phyloP scores from a whole-genome alignment of 2,888 invertebrate genomes.

The Parochlus steinenii region DNA sequence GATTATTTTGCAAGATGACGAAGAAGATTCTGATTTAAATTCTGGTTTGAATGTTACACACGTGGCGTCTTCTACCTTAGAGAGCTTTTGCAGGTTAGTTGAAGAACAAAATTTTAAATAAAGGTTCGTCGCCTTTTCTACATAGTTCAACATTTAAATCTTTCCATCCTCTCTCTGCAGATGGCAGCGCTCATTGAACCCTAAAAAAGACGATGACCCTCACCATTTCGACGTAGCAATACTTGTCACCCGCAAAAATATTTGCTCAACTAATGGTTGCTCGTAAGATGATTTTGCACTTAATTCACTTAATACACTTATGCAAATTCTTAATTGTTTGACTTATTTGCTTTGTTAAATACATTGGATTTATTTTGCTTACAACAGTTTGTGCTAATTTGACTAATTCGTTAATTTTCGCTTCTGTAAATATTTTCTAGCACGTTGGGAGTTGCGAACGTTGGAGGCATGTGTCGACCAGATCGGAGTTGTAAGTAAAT shows the following conservation, averaged over 20 bases:
- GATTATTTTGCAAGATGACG: constrained; percentile 55
- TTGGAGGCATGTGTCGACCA: constrained; percentile 76
- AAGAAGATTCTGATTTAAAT: constrained; percentile 34
- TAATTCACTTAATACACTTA: constrained; percentile 27
- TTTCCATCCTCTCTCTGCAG: constrained; percentile 18
- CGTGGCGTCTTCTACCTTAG: constrained; percentile 68
- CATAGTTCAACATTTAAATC: constrained; percentile 7
- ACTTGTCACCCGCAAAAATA: constrained; percentile 62
- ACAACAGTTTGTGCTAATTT: no score
- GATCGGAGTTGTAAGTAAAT: no score
- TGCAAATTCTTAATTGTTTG: no score
- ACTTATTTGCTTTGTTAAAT: no score
- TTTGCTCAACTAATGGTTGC: constrained; percentile 41
- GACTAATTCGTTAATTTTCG: no score
- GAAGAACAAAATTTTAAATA: constrained; percentile 1
- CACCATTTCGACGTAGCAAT: constrained; percentile 84
- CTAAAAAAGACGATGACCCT: constrained; percentile 58
- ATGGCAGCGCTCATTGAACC: constrained; percentile 65
- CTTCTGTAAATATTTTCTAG: neutral
- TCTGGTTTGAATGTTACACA: constrained; percentile 55
- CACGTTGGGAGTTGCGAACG: constrained; percentile 70
- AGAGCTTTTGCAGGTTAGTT: constrained; percentile 55
- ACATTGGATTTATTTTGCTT: neutral
- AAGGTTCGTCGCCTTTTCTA: constrained; percentile 10
- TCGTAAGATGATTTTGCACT: no score